Percentiles rank a stretch among this genome's conserved stretches.
These are phyloP conservation scores for Bostrychus sinensis DNA, from an alignment of 2,113 vertebrate genomes.

Conservation along the genomic window DNA sequence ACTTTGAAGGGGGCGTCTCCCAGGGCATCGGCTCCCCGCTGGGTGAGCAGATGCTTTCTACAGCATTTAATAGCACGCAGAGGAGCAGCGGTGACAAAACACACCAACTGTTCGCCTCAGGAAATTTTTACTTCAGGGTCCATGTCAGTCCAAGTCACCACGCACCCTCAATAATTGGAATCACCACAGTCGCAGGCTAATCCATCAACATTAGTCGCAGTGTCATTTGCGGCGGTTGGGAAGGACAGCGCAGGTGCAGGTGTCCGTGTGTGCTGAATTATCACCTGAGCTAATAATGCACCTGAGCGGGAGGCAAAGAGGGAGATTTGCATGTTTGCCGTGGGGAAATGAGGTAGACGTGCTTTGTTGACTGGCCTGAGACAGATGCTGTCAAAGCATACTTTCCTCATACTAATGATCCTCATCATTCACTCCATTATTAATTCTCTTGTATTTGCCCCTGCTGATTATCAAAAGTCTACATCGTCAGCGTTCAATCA, in stretches of 20 bases:
- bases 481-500: not conserved
- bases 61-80: conserved; percentile 58
- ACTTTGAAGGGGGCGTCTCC: conserved; percentile 62
- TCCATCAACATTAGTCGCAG: conserved; percentile 69
- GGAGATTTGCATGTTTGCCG: conserved; percentile 74
- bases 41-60: conserved; percentile 71
- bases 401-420: conserved; percentile 44
- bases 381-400: conserved; percentile 55
- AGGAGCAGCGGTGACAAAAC: conserved; percentile 57
- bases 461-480: conserved; percentile 18
- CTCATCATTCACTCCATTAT: conserved; percentile 44
- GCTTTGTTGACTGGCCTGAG: conserved; percentile 48
- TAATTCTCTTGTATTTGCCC: conserved; percentile 10
- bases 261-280: conserved; percentile 66
- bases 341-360: conserved; percentile 64
- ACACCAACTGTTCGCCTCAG: conserved; percentile 28
- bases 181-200: conserved; percentile 62
- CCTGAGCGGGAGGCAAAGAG: conserved; percentile 62
- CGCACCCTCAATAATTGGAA: conserved; percentile 42
- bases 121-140: conserved; percentile 67
- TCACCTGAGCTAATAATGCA: conserved; percentile 69
- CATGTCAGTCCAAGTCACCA: conserved; percentile 57
- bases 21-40: conserved; percentile 57
- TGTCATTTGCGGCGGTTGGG: conserved; percentile 57
- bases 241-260: conserved; percentile 48